Conservation (phyloP, 1,140 invertebrate species). For the Drosophila prosaltans region DNA sequence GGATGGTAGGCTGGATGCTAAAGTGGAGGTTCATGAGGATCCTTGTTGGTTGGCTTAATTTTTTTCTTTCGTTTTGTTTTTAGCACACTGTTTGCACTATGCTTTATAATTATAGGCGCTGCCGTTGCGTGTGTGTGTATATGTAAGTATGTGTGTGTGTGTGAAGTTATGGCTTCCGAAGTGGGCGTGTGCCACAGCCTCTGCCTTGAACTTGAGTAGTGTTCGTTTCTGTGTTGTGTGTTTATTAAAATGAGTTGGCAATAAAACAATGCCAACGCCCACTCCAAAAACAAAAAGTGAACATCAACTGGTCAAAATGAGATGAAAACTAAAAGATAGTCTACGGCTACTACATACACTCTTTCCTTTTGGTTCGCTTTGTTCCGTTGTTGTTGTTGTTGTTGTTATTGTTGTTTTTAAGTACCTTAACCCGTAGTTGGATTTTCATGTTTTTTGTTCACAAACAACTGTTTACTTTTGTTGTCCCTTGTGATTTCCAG, state of each 20-base stretch:
- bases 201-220: neutral
- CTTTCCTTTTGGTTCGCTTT: neutral
- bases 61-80: too few species aligned
- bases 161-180: conserved; percentile 57
- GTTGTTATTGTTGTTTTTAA: conserved; percentile 42
- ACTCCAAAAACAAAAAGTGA: conserved; percentile 22
- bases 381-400: neutral
- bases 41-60: conserved; percentile 5
- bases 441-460: conserved; percentile 9
- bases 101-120: conserved; percentile 76
- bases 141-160: conserved; percentile 1
- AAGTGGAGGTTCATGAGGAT: conserved; percentile 44
- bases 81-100: conserved; percentile 58
- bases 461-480: conserved; percentile 10
- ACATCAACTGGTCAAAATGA: conserved; percentile 39
- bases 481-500: conserved; percentile 50
- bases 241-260: conserved; percentile 55
- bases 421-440: conserved; percentile 26
- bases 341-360: conserved; percentile 26
- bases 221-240: conserved; percentile 16
- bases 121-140: conserved; percentile 28
- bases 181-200: conserved; percentile 54
- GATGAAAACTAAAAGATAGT: conserved; percentile 47
- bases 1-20: conserved; percentile 2
- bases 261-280: conserved; percentile 45